Evolutionary conservation across 2,888 invertebrate genomes (phyloP).

Genomic region (Isotomurus palustris): DNA sequence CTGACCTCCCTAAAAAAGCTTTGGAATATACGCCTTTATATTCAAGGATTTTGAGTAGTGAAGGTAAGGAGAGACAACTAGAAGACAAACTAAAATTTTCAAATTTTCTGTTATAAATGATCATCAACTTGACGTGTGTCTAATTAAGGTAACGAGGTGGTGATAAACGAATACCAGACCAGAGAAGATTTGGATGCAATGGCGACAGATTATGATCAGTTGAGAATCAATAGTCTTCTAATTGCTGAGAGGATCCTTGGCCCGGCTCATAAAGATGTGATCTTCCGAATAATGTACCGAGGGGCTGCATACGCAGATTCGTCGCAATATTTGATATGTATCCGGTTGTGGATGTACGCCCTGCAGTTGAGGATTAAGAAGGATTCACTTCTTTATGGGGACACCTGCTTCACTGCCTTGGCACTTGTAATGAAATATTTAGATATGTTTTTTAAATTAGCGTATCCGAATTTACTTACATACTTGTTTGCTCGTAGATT

Average conservation of each 20-base stretch:
- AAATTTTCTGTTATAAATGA: too few species aligned
- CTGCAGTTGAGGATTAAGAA: constrained; percentile 72
- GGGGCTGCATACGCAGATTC: constrained; percentile 56
- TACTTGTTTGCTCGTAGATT: constrained; percentile 27
- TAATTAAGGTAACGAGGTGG: constrained; percentile 32
- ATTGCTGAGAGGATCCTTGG: constrained; percentile 79
- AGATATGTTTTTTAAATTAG: too few species aligned
- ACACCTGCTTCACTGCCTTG: constrained; percentile 81
- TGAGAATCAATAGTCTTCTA: constrained; percentile 80
- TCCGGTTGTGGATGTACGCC: constrained; percentile 80
- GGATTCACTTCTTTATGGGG: constrained; percentile 66
- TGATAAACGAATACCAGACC: constrained; percentile 63
- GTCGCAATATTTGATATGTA: constrained; percentile 68
- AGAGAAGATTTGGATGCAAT: constrained; percentile 65
- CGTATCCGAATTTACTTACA: background rate
- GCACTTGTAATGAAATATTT: constrained; percentile 80
- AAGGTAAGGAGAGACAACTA: constrained; percentile 26
- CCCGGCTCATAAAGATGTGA: constrained; percentile 76
- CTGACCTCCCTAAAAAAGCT: constrained; percentile 38
- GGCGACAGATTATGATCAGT: constrained; percentile 73
- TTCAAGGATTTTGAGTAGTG: constrained; percentile 27
- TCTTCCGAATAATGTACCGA: constrained; percentile 70
- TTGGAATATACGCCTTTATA: constrained; percentile 40
- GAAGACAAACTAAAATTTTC: too few species aligned
- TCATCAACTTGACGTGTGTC: background rate